Evolutionary conservation across 2,888 invertebrate species (phyloP), one percentile per base, ranked within the genome.

Genomic region (Brachynemurus nebulosus): DNA sequence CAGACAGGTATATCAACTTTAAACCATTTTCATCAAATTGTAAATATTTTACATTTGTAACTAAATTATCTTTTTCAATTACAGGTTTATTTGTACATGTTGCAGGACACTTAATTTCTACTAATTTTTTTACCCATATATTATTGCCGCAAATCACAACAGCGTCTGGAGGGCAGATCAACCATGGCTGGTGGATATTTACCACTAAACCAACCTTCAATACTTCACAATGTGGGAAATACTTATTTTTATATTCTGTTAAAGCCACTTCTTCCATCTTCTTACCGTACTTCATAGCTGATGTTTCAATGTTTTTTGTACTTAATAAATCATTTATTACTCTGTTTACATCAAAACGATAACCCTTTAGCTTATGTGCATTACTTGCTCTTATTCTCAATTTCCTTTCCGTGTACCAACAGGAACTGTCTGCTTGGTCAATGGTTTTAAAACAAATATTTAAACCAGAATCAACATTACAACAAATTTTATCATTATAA

Each of bases 101-200:
- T 36, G 40, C 46, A 8, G 51, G 50, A 42, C 51, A 52, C 42
- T 50, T 50, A 18, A 52, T 50, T 42, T 51, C 51, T n/a, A 51
- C 27, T n/a, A 51, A 14, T 36, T 33, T 45, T 44, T 52, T 52
- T 25, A 50, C 40, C 47, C 48, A 52, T 46, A 48, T 46, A 42
- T 49, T 45, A 30, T 34, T 9, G 12, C 51, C 52, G 18, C 47
- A 46, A 5, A 41, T 33, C 9, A 48, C 2, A 44, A 52, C 45
- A 21, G 41, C 51, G 45, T 51, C 51, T 14, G 51, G 51, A 23
- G 47, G 49, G 40, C 50, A 52, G 35, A 47, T 30, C n/a, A 52
- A 40, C 50, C 50, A 51, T 9, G 50, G 51, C 46, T 51, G 47
- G 12, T 41, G 8, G 3, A 49, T 4, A 12, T 23, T 44, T 25